Conservation (phyloP, 1,140 invertebrate species). For the Sitophilus oryzae region DNA sequence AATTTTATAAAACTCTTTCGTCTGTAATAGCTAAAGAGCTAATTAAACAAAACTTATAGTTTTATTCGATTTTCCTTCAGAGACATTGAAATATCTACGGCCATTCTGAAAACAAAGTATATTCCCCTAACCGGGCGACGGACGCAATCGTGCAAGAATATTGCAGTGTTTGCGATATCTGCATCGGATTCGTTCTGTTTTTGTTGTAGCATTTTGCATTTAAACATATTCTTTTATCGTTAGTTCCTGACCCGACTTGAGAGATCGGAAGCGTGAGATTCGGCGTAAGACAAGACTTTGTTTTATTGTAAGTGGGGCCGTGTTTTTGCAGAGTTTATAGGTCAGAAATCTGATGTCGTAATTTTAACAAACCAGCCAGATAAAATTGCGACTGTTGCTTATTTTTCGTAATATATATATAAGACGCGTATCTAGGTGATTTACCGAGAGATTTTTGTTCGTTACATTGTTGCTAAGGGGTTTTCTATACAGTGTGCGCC, state of each 20-base stretch:
- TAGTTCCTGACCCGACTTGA: constrained; percentile 16
- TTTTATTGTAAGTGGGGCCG: constrained; percentile 18
- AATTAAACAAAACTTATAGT: too few species aligned
- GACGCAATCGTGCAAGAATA: constrained; percentile 17
- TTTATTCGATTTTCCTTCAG: too few species aligned
- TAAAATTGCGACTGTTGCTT: background rate
- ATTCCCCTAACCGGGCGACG: too few species aligned
- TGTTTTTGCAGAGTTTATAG: constrained; percentile 16
- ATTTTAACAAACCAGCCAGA: constrained; percentile 8
- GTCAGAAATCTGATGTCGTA: constrained; percentile 15
- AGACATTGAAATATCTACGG: too few species aligned
- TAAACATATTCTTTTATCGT: constrained; percentile 21
- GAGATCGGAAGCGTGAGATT: constrained; percentile 22
- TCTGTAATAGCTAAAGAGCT: too few species aligned
- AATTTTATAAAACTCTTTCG: too few species aligned
- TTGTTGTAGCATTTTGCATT: constrained; percentile 18
- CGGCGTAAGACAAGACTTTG: constrained; percentile 18
- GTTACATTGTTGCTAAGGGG: too few species aligned
- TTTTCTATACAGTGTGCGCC: too few species aligned
- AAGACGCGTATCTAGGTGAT: too few species aligned
- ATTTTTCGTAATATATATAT: too few species aligned
- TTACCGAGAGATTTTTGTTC: too few species aligned
- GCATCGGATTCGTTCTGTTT: constrained; percentile 12
- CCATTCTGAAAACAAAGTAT: too few species aligned
- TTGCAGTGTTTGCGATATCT: constrained; percentile 18